Percentiles rank a stretch among this genome's conserved stretches.
phyloP scores from a whole-genome alignment of 2,888 invertebrate genomes.

The Netelia fuscicornis region DNA sequence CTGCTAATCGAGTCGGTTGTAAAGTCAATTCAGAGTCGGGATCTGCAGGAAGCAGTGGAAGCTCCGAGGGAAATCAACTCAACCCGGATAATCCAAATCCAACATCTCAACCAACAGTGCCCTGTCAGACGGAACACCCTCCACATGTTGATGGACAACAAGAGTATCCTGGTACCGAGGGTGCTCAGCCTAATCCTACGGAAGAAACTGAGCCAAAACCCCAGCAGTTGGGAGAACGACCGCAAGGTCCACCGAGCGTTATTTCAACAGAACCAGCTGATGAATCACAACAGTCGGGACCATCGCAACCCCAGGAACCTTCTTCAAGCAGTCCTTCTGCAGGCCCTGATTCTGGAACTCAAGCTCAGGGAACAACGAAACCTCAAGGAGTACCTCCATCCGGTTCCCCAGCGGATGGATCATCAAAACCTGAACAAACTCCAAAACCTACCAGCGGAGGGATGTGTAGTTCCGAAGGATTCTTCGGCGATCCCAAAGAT shows the following conservation, averaged over 20 bases:
- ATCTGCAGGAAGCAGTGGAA: background rate
- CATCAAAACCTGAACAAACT: slow-evolving; percentile 6
- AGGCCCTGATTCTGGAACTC: background rate
- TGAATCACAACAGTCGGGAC: slow-evolving; percentile 42
- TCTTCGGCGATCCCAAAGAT: slow-evolving; percentile 79
- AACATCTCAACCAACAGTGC: slow-evolving; percentile 32
- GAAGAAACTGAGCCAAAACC: slow-evolving; percentile 75
- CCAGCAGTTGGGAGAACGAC: slow-evolving; percentile 33
- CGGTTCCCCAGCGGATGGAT: slow-evolving; percentile 6
- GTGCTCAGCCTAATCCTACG: slow-evolving; percentile 22
- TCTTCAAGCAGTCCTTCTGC: background rate
- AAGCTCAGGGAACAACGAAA: background rate
- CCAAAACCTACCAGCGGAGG: slow-evolving; percentile 26
- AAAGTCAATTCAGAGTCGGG: slow-evolving; percentile 17
- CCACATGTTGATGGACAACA: slow-evolving; percentile 63
- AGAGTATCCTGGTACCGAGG: slow-evolving; percentile 60
- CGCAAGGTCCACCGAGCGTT: slow-evolving; percentile 11
- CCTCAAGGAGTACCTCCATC: background rate
- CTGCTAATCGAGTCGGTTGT: slow-evolving; percentile 74
- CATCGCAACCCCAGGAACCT: slow-evolving; percentile 2
- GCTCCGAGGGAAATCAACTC: background rate
- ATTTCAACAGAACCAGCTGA: slow-evolving; percentile 68
- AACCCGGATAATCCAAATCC: slow-evolving; percentile 25
- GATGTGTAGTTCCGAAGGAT: slow-evolving; percentile 49
- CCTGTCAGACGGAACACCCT: slow-evolving; percentile 43